These are phyloP conservation scores for Peribatodes rhomboidaria DNA, from an alignment of 2,888 invertebrate species.

Conservation along the genomic window DNA sequence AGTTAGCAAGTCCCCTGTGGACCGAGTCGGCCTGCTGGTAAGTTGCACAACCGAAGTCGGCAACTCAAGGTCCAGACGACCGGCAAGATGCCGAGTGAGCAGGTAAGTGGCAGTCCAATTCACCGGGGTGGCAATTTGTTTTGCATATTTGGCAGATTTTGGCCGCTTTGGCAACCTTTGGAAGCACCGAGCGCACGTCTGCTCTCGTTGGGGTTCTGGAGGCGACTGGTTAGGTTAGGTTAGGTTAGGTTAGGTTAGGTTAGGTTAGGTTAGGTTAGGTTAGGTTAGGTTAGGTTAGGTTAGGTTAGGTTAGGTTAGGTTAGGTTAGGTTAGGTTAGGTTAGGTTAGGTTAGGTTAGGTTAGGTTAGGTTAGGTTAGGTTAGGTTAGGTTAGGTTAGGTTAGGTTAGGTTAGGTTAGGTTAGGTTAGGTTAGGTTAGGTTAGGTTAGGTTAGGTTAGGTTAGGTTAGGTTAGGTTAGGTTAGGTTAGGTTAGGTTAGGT, in stretches of 20 bases:
- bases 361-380: not conserved
- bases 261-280: slow-evolving; percentile 1
- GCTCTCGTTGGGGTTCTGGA: too few relatives aligned
- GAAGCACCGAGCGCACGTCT: too few relatives aligned
- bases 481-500: slow-evolving; percentile 5
- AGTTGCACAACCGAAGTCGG: too few relatives aligned
- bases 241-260: slow-evolving; percentile 1
- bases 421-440: not conserved
- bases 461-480: slow-evolving; percentile 5
- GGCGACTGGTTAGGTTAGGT: too few relatives aligned
- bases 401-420: slow-evolving; percentile 1
- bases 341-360: slow-evolving; percentile 1
- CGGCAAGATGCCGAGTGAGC: too few relatives aligned
- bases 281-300: slow-evolving; percentile 1
- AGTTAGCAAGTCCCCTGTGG: too few relatives aligned
- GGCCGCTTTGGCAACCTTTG: too few relatives aligned
- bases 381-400: slow-evolving; percentile 1
- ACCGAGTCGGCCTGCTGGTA: too few relatives aligned
- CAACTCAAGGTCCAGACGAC: too few relatives aligned
- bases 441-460: slow-evolving; percentile 5
- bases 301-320: slow-evolving; percentile 1
- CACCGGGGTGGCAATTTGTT: too few relatives aligned
- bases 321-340: slow-evolving; percentile 1
- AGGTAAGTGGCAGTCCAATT: too few relatives aligned
- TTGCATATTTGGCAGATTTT: too few relatives aligned